These are phyloP conservation scores for Fragum fragum DNA, from an alignment of 2,888 invertebrate species.

Conservation along the genomic window DNA sequence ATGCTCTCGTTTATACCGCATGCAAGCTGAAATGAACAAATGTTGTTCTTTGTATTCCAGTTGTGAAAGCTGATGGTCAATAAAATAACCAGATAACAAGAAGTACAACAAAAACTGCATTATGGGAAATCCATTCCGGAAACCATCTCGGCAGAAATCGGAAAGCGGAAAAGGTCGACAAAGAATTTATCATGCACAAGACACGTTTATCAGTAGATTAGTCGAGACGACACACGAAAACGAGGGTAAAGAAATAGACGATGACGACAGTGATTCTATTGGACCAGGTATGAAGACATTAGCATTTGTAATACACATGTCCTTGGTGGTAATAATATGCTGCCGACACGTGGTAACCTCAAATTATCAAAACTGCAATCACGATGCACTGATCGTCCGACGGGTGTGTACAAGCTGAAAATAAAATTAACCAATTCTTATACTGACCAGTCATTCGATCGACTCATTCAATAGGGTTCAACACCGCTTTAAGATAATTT, in stretches of 20 bases:
- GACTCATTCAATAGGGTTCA: too few relatives aligned
- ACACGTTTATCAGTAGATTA: slow-evolving; percentile 42
- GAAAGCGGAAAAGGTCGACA: slow-evolving; percentile 12
- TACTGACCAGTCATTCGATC: too few relatives aligned
- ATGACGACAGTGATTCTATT: slow-evolving; percentile 46
- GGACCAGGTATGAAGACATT: slow-evolving; percentile 56
- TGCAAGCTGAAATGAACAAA: too few relatives aligned
- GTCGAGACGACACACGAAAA: slow-evolving; percentile 34
- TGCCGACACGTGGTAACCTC: too few relatives aligned
- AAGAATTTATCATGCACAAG: slow-evolving; percentile 48
- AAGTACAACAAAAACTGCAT: background rate
- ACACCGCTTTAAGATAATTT: too few relatives aligned
- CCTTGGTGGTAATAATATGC: too few relatives aligned
- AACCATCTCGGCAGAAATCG: background rate
- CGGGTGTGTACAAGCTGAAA: too few relatives aligned
- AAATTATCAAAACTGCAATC: too few relatives aligned
- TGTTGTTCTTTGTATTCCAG: background rate
- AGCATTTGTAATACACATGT: too few relatives aligned
- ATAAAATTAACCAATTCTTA: too few relatives aligned
- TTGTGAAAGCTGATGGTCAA: background rate
- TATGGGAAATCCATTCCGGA: slow-evolving; percentile 20
- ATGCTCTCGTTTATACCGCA: too few relatives aligned
- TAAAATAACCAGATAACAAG: background rate
- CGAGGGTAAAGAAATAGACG: background rate
- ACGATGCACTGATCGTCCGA: too few relatives aligned